phyloP scores from a whole-genome alignment of 2,113 vertebrate species.

The Acinonyx jubatus region DNA sequence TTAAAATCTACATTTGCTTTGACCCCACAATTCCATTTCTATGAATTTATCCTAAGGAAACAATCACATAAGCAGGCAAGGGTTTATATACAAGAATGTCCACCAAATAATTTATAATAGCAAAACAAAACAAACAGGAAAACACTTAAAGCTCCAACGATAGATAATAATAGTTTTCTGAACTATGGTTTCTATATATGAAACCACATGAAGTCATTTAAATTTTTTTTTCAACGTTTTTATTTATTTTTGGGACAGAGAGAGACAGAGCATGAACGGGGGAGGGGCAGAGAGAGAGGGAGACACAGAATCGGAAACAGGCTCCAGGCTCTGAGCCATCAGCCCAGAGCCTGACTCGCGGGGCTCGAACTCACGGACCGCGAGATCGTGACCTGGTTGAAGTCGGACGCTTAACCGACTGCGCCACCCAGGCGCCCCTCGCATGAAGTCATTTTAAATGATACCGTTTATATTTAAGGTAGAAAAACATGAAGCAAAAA shows the following conservation, averaged over 20 bases:
- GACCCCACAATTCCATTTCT: not conserved
- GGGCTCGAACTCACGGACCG: no score
- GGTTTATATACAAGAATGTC: not conserved
- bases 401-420: no score
- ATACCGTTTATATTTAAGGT: not conserved
- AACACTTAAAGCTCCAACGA: not conserved
- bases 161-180: not conserved
- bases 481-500: not conserved
- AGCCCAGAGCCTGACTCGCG: no score
- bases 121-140: constrained; percentile 20
- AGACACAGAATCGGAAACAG: no score
- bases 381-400: no score
- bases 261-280: no score
- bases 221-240: not conserved
- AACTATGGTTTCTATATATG: not conserved
- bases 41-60: not conserved
- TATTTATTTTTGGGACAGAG: no score
- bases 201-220: not conserved
- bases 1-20: not conserved
- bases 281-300: no score
- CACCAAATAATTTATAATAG: not conserved
- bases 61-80: not conserved
- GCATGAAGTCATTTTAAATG: not conserved
- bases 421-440: not conserved
- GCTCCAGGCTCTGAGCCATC: no score